Evolutionary conservation across 1,140 invertebrate species (phyloP).

Genomic region (Anastatus disparis): DNA sequence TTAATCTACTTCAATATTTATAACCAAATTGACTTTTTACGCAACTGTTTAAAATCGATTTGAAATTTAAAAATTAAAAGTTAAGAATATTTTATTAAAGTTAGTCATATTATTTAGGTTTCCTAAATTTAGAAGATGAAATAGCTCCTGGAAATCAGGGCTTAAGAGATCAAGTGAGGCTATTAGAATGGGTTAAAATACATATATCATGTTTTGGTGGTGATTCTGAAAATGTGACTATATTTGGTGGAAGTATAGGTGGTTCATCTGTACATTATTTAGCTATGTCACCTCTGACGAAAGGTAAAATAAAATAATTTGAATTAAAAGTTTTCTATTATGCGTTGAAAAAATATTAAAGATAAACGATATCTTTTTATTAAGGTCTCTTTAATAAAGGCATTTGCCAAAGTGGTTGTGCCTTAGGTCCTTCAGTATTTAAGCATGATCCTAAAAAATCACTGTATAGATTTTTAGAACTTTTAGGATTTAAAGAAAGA

Average conservation of each 20-base stretch:
- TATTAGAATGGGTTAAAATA: slow-evolving; percentile 68
- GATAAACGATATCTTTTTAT: neutral
- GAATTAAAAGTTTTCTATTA: neutral
- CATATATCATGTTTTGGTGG: slow-evolving; percentile 69
- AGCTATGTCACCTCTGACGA: slow-evolving; percentile 45
- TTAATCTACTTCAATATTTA: neutral
- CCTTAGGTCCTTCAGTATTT: slow-evolving; percentile 78
- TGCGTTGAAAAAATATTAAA: neutral
- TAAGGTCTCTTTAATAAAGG: slow-evolving; percentile 75
- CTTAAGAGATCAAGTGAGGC: slow-evolving; percentile 60
- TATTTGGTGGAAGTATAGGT: slow-evolving; percentile 73
- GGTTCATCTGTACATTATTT: slow-evolving; percentile 63
- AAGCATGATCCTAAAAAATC: slow-evolving; percentile 58
- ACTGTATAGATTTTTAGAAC: slow-evolving; percentile 42
- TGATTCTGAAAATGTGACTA: slow-evolving; percentile 60
- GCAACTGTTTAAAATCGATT: no score
- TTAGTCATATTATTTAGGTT: slow-evolving; percentile 48
- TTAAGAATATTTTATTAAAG: no score
- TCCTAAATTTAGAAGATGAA: slow-evolving; percentile 55
- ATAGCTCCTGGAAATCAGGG: slow-evolving; percentile 58
- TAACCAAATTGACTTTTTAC: no score
- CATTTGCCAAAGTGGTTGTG: slow-evolving; percentile 80
- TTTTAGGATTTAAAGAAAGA: slow-evolving; percentile 59
- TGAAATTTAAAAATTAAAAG: no score
- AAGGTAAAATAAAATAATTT: slow-evolving; percentile 32